Evolutionary conservation across 2,888 invertebrate genomes (phyloP).

Genomic region (Drosophila affinis): DNA sequence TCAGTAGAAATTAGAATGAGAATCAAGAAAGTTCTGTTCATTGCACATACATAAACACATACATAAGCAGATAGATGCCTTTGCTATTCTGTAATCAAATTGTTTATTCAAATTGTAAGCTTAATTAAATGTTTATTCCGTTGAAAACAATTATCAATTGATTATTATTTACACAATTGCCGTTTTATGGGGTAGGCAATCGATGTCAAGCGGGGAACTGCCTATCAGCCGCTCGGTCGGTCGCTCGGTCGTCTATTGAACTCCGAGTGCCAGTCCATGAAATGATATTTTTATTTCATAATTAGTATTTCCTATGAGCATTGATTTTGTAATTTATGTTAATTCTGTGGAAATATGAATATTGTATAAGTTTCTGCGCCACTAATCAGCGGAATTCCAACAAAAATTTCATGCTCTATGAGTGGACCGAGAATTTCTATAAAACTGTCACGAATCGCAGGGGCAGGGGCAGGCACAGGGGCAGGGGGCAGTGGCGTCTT

Average conservation of each 20-base stretch:
- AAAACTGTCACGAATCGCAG: conserved; percentile 23
- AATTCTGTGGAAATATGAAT: conserved; percentile 39
- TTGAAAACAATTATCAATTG: conserved; percentile 62
- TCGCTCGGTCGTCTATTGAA: conserved; percentile 48
- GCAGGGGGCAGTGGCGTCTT: conserved; percentile 1
- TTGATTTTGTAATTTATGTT: conserved; percentile 44
- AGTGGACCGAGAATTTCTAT: conserved; percentile 27
- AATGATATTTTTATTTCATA: conserved; percentile 55
- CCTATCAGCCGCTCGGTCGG: conserved; percentile 23
- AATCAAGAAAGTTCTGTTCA: neutral
- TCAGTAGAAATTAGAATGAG: neutral
- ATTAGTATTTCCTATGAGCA: conserved; percentile 33
- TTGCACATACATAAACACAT: too few species aligned
- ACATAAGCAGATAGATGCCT: conserved; percentile 5
- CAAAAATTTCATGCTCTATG: conserved; percentile 37
- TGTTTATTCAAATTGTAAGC: conserved; percentile 49
- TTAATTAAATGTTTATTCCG: conserved; percentile 61
- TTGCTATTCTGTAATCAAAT: conserved; percentile 37
- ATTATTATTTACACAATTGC: conserved; percentile 64
- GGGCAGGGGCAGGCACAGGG: neutral
- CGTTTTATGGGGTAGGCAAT: conserved; percentile 29
- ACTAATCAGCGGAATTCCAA: conserved; percentile 4
- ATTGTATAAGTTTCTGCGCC: conserved; percentile 15
- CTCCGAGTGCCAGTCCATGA: conserved; percentile 57
- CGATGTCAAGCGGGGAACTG: conserved; percentile 11